These are phyloP conservation scores for Trachelus iudaicus DNA, from an alignment of 2,888 invertebrate species.

Conservation along the genomic window DNA sequence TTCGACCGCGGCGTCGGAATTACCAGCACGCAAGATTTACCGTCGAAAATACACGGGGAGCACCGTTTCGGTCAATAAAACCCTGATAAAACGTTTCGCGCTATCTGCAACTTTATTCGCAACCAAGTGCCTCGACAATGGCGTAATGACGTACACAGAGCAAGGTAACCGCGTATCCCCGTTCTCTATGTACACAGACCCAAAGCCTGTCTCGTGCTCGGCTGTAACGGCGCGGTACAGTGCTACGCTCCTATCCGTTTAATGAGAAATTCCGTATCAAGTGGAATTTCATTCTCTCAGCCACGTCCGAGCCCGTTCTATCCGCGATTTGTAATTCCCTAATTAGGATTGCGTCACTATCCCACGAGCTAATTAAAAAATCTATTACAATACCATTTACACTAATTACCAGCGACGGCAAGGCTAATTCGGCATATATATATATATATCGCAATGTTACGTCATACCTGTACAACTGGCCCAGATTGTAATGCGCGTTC, in stretches of 20 bases:
- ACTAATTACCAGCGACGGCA: not conserved
- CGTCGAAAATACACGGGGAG: conserved; percentile 15
- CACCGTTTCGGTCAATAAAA: conserved; percentile 26
- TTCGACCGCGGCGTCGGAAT: conserved; percentile 39
- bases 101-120: not conserved
- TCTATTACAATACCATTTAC: not conserved
- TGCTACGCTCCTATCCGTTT: not conserved
- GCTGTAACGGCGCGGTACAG: not conserved
- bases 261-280: not conserved
- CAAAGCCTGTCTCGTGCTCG: not conserved
- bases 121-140: not conserved
- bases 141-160: not conserved
- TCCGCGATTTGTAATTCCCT: not conserved
- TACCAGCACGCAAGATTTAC: conserved; percentile 31
- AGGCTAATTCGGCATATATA: too few relatives aligned
- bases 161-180: not conserved
- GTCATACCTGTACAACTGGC: conserved; percentile 81
- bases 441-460: conserved; percentile 1
- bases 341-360: not conserved
- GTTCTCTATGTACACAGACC: not conserved
- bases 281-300: not conserved
- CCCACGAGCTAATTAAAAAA: not conserved
- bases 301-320: not conserved
- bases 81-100: conserved; percentile 27
- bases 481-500: conserved; percentile 87